Conservation (phyloP, 2,888 invertebrate genomes). For the Chirona hameri region DNA sequence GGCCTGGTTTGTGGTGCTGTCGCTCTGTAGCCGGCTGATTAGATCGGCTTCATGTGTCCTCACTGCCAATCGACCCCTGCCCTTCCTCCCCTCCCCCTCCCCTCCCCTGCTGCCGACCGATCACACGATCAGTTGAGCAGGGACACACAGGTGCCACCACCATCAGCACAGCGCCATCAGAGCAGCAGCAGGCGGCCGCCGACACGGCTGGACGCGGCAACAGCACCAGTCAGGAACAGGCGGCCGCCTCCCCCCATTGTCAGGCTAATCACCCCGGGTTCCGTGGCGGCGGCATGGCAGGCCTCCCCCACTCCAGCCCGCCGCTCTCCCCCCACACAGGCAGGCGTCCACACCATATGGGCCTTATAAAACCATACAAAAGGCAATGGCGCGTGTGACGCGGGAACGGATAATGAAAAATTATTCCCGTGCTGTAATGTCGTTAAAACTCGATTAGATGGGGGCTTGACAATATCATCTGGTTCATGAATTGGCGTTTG, state of each 20-base stretch:
- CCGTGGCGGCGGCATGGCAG: not conserved
- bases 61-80: too few relatives aligned
- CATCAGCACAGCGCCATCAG: too few relatives aligned
- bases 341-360: constrained; percentile 10
- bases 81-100: not conserved
- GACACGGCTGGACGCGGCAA: not conserved
- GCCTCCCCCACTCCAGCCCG: not conserved
- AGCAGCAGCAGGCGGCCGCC: not conserved
- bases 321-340: not conserved
- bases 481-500: constrained; percentile 26
- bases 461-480: constrained; percentile 27
- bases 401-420: not conserved
- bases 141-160: too few relatives aligned
- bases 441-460: constrained; percentile 27
- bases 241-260: not conserved
- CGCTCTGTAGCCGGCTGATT: too few relatives aligned
- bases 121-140: not conserved
- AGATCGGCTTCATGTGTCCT: too few relatives aligned
- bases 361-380: constrained; percentile 8
- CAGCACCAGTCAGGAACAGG: not conserved
- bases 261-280: not conserved
- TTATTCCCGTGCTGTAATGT: constrained; percentile 1
- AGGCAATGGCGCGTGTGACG: constrained; percentile 8
- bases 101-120: not conserved
- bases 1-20: too few relatives aligned